Percentiles rank a stretch among this genome's conserved stretches.
Evolutionary conservation across 2,113 vertebrate species (phyloP).

Genomic region (Gambusia holbrooki): DNA sequence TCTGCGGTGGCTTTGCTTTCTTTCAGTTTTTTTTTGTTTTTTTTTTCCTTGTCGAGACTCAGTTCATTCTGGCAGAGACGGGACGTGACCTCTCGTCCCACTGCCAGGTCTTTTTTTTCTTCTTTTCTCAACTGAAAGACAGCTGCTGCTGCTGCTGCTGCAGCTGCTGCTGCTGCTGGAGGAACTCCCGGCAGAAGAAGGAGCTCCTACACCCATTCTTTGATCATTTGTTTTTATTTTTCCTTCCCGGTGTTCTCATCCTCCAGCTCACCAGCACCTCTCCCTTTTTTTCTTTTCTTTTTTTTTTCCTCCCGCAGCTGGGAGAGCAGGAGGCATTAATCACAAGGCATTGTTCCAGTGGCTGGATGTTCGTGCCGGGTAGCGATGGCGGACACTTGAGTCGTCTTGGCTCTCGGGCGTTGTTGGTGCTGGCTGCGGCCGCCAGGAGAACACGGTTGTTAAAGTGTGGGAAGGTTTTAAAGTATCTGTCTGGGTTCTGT

Average conservation of each 20-base stretch:
- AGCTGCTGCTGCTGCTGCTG: conserved; percentile 64
- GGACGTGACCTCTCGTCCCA: conserved; percentile 43
- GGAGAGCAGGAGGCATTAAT: conserved; percentile 43
- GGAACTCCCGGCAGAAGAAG: conserved; percentile 29
- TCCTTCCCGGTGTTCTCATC: conserved; percentile 26
- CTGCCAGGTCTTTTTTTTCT: conserved; percentile 45
- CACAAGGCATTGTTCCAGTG: conserved; percentile 38
- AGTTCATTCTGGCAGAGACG: conserved; percentile 52
- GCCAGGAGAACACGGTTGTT: conserved; percentile 25
- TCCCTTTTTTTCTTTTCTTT: neutral
- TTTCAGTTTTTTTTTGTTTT: neutral
- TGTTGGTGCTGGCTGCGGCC: conserved; percentile 13
- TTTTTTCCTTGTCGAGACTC: conserved; percentile 50
- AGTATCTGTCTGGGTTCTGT: conserved; percentile 24
- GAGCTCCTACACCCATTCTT: conserved; percentile 27
- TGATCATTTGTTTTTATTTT: conserved; percentile 38
- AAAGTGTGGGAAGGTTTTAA: conserved; percentile 40
- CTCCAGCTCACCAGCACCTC: conserved; percentile 14
- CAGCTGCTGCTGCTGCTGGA: conserved; percentile 55
- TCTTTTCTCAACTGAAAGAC: conserved; percentile 41
- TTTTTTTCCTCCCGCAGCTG: conserved; percentile 20
- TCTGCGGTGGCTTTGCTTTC: conserved; percentile 44
- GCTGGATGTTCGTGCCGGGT: conserved; percentile 39
- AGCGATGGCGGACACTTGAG: conserved; percentile 36
- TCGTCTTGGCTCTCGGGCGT: conserved; percentile 35